phyloP scores from a whole-genome alignment of 2,888 invertebrate species.

The Holacanthella duospinosa region DNA sequence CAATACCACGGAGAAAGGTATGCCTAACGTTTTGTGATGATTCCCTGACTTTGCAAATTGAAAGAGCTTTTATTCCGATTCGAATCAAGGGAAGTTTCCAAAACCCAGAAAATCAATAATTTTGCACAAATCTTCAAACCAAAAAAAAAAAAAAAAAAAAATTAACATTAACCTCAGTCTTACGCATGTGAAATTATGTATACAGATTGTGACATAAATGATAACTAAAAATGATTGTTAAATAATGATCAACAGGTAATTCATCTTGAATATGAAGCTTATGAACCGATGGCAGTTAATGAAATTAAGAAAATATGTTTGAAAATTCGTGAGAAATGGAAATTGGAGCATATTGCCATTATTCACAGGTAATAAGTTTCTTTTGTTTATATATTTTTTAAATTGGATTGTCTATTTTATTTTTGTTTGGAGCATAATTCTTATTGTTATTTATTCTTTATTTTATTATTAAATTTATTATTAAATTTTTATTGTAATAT shows the following conservation, averaged over 20 bases:
- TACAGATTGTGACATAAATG: too few relatives aligned
- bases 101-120: too few relatives aligned
- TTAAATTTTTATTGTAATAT: slow-evolving; percentile 13
- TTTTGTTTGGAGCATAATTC: neutral
- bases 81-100: too few relatives aligned
- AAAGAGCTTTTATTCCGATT: too few relatives aligned
- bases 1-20: too few relatives aligned
- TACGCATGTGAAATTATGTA: too few relatives aligned
- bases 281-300: slow-evolving; percentile 80
- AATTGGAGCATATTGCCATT: slow-evolving; percentile 69
- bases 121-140: too few relatives aligned
- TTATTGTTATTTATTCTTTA: neutral
- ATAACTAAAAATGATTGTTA: too few relatives aligned
- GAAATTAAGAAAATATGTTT: slow-evolving; percentile 67
- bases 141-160: too few relatives aligned
- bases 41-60: too few relatives aligned
- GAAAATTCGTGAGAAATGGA: slow-evolving; percentile 62
- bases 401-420: neutral
- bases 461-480: slow-evolving; percentile 2
- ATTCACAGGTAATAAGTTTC: slow-evolving; percentile 75
- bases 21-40: too few relatives aligned
- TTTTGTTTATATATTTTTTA: slow-evolving; percentile 20
- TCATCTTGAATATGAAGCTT: slow-evolving; percentile 85
- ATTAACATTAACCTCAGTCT: too few relatives aligned
- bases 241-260: slow-evolving; percentile 64